phyloP scores from a whole-genome alignment of 2,113 vertebrate species.

The Chinchilla lanigera region DNA sequence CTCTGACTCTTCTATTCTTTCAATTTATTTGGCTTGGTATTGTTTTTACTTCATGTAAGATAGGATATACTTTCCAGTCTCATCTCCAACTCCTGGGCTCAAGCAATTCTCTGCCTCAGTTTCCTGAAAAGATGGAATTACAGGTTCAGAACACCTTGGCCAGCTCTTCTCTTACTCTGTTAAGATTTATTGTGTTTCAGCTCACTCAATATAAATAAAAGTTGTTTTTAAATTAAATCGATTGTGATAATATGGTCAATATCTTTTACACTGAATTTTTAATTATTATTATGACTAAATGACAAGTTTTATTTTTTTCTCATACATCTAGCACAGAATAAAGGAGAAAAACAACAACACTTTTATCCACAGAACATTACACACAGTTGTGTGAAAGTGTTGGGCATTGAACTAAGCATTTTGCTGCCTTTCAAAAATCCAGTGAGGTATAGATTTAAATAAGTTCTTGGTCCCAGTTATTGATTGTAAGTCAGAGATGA shows the following conservation, averaged over 20 bases:
- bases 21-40: not conserved
- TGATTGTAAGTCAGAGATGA: not conserved
- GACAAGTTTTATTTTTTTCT: not conserved
- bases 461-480: not conserved
- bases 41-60: not conserved
- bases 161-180: not conserved
- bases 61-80: too few relatives aligned
- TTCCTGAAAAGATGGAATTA: fast-evolving
- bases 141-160: not conserved
- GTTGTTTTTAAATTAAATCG: not conserved
- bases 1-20: not conserved
- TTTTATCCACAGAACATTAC: not conserved
- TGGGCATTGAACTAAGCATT: not conserved
- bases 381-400: not conserved
- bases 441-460: not conserved
- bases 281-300: not conserved
- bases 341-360: not conserved
- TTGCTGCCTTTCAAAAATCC: not conserved
- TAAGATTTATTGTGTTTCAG: not conserved
- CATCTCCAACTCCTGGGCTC: not conserved
- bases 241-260: not conserved
- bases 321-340: not conserved
- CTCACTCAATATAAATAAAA: not conserved
- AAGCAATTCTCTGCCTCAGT: not conserved
- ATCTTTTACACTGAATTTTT: not conserved